Evolutionary conservation across 2,113 vertebrate species (phyloP), one percentile per base, ranked within the genome.

Genomic region (Aptenodytes forsteri): DNA sequence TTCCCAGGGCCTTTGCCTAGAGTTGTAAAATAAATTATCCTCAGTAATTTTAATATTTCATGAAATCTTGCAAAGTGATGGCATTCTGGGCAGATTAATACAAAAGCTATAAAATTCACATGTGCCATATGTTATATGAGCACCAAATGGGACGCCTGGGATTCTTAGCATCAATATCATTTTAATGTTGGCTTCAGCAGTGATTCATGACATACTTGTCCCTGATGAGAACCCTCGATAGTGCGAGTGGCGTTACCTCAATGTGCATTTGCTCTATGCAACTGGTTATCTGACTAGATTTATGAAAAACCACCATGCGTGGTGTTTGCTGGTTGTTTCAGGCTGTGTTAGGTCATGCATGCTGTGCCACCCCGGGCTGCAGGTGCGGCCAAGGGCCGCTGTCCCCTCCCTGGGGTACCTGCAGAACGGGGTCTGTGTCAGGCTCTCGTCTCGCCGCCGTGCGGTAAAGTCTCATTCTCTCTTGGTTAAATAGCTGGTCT

Each of bases 1-100:
- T 96, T 97, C 91, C 90, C 82, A 84, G n/a, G 92, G 86, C 78
- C 81, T 96, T 90, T 96, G 66, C 76, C 8, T 67, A 11, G 90
- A 85, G 78, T 71, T 84, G 70, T 92, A 87, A 96, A 96, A 95
- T 93, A 95, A 96, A 95, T 96, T 91, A 84, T 62, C 77, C 84
- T 66, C 73, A 26, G 66, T 81, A 46, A 90, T 96, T 97, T 97
- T 92, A 96, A 92, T 96, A 90, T 96, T 97, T 97, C 80, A 95
- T 96, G 88, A 90, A 95, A 84, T 90, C 93, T 85, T 55, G 11
- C 80, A 46, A 95, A 96, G 69, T 38, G 76, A 90, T 92, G 83
- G 95, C 71, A 80, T 96, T 96, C 89, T 44, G 50, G 78, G 70
- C 42, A 85, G 91, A 89, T 82, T 89, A 95, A 92, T 91, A 94